Evolutionary conservation across 2,113 vertebrate genomes (phyloP), one percentile per base, ranked within the genome.

Genomic region (Myiagra hebetior): DNA sequence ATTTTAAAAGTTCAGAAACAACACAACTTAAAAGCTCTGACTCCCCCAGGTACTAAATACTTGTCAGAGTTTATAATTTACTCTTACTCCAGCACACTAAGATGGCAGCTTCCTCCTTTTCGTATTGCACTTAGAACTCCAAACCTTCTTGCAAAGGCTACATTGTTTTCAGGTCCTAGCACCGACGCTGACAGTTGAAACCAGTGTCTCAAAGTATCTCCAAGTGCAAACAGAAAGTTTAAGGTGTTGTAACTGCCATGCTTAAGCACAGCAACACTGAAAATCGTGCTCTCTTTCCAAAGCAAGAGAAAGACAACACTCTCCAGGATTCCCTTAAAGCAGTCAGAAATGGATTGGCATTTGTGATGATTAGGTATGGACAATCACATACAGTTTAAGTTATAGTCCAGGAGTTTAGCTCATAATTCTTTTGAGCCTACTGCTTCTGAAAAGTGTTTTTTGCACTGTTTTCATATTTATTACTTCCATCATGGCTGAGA

Each of bases 81-180:
- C 37, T 85, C 39, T 87, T 79, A 85, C 37, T 86, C 47, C 84
- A 81, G 86, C 83, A 74, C 76, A 91, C 72, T 44, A 70, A 46
- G 26, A 91, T 85, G 95, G 93, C 86, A 95, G 52, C 69, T 72
- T 91, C 76, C 60, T 92, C 68, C 80, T 95, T 89, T 73, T 85
- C 44, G 47, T 95, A 97, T 95, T 97, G 96, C 96, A 97, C 96
- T 87, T 89, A 86, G 67, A 91, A 96, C 42, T 85, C 44, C 65
- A 76, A 94, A 63, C 60, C 27, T 70, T 90, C 81, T 55, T 44
- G 55, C 44, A 80, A 90, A 94, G 79, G 79, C 82, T 87, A 82
- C 44, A 19, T 77, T 80, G 85, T 86, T 81, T 93, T 81, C 69
- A 56, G 85, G 88, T 82, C 73, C 85, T 89, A 93, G 88, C 86